Conservation (phyloP, 2,797 vertebrate genomes). For the Scolopax bukidnonensis region DNA sequence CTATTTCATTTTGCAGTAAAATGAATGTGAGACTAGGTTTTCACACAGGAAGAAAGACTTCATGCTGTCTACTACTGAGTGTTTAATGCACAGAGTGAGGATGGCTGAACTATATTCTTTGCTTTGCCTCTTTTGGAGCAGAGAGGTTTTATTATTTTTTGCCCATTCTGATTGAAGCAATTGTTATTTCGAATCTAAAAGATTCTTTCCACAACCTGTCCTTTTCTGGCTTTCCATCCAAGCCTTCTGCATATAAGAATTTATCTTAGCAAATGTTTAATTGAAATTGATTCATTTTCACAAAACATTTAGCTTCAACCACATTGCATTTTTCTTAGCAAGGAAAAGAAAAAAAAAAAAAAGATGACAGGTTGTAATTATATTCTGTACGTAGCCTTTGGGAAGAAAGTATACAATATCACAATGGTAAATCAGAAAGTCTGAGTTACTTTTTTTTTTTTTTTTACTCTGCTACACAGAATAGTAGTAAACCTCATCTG, state of each 20-base stretch:
- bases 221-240: not conserved
- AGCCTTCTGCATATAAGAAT: not conserved
- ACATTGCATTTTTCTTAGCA: not conserved
- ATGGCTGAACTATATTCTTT: slow-evolving; percentile 12
- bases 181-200: not conserved
- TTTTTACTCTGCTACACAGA: not conserved
- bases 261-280: not conserved
- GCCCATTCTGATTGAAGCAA: not conserved
- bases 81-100: not conserved
- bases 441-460: not conserved
- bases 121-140: not conserved
- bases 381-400: not conserved
- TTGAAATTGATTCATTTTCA: not conserved
- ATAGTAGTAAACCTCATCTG: not conserved
- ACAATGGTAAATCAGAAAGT: not conserved
- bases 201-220: not conserved
- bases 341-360: not conserved
- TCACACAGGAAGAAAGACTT: slow-evolving; percentile 18
- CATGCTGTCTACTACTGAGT: not conserved
- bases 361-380: not conserved
- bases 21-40: not conserved
- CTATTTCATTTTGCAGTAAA: slow-evolving; percentile 10
- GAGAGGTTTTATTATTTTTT: slow-evolving; percentile 21
- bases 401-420: not conserved
- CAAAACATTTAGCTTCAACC: not conserved